A percentile compares a stretch with the other conserved stretches of the same genome.
Evolutionary conservation across 2,797 vertebrate genomes (phyloP).

Genomic region (Sphenodon punctatus): DNA sequence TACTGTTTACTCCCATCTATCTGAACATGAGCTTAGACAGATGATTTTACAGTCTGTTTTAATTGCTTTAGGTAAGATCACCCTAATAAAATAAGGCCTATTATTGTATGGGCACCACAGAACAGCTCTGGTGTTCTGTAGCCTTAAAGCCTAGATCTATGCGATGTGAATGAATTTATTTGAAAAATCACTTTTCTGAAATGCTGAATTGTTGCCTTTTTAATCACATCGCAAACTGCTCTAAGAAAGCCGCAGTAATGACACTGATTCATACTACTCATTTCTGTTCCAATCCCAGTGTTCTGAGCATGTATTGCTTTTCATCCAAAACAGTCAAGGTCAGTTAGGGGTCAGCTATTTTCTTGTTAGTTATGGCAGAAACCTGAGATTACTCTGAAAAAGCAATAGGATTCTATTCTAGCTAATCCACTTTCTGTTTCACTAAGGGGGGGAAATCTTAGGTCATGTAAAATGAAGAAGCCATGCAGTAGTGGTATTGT

Average conservation of each 20-base stretch:
- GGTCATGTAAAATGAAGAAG: not conserved
- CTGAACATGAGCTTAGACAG: not conserved
- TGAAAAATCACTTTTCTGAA: slow-evolving; percentile 45
- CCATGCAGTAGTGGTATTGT: not conserved
- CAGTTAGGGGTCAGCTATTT: not conserved
- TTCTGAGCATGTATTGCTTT: slow-evolving; percentile 20
- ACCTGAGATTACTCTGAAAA: not conserved
- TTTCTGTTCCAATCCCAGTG: slow-evolving; percentile 9
- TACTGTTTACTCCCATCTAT: not conserved
- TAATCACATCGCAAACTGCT: not conserved
- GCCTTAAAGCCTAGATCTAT: not conserved
- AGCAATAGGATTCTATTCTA: not conserved
- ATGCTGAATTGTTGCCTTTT: slow-evolving; percentile 28
- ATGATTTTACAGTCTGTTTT: slow-evolving; percentile 36
- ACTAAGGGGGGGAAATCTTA: not conserved
- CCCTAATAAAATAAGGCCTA: not conserved
- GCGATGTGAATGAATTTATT: slow-evolving; percentile 29
- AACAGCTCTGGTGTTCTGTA: not conserved
- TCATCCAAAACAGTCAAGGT: slow-evolving; percentile 18
- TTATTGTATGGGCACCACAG: not conserved
- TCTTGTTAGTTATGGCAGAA: not conserved
- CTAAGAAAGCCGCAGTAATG: not conserved
- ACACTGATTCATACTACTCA: slow-evolving; percentile 18
- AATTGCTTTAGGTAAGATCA: slow-evolving; percentile 2
- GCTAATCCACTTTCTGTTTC: not conserved